Percentiles rank a stretch among this genome's conserved stretches.
Conservation (phyloP, 2,113 vertebrate species). For the Dunckerocampus dactyliophorus region DNA sequence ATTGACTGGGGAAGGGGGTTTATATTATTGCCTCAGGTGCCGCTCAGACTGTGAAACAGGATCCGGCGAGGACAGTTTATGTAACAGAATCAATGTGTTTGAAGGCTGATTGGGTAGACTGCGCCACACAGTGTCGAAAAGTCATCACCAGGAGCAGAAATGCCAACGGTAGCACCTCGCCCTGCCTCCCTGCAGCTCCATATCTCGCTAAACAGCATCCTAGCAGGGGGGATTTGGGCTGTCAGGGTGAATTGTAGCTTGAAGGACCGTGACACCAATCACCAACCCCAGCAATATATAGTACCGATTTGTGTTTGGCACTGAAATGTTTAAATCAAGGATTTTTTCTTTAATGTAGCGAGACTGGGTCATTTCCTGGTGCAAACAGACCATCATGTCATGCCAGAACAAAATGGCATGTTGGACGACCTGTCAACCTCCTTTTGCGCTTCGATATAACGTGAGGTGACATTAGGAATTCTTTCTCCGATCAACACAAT, state of each 20-base stretch:
- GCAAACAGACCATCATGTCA: constrained; percentile 11
- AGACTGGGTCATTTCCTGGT: constrained; percentile 16
- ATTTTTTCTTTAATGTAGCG: constrained; percentile 1
- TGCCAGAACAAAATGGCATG: constrained; percentile 2
- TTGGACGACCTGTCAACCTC: constrained; percentile 1
- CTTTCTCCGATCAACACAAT: constrained; percentile 49
- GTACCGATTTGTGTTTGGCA: constrained; percentile 1
- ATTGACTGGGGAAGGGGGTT: background rate
- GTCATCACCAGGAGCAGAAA: background rate
- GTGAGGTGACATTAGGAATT: constrained; percentile 55
- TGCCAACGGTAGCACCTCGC: background rate
- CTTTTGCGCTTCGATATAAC: constrained; percentile 46
- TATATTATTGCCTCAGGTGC: constrained; percentile 1
- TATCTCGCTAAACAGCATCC: constrained; percentile 1
- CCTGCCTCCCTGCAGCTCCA: background rate
- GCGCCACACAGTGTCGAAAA: background rate
- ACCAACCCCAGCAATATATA: background rate
- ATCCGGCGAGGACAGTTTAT: constrained; percentile 4
- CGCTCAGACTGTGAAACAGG: constrained; percentile 4
- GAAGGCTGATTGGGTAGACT: background rate
- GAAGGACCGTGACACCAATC: constrained; percentile 2
- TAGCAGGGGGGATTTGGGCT: background rate
- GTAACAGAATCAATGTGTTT: background rate
- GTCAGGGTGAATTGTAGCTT: constrained; percentile 1
- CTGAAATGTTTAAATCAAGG: constrained; percentile 29